Base-by-base conservation (phyloP, 2,888 invertebrate genomes). In the Nymphalis urticae region DNA sequence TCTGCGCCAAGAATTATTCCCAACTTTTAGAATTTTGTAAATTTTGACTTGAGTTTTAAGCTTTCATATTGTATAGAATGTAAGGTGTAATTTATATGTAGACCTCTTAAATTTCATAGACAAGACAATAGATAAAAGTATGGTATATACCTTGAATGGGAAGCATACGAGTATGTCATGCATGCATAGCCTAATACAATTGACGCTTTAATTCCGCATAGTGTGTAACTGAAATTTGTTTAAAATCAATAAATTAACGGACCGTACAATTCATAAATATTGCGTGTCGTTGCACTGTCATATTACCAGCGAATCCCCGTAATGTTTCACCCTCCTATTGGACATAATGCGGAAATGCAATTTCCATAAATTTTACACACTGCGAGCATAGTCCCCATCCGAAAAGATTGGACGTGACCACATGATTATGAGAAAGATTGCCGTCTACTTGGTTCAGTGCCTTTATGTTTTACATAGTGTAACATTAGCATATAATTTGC, bases 301-400 rank as follows among this genome's bases (percentile, higher is more conserved):
- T 70, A 73, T 68, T 69, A 68, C 68, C 48, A 70, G 64, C 72
- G 69, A 69, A 68, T 66, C 69, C 65, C 63, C 72, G 71, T 62
- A 66, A 64, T 70, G 64, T 72, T 63, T 80, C 82, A 81, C 84
- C 87, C 85, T 75, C 82, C 83, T 81, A 85, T 84, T 76, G 83
- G 83, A 83, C 85, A 86, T 88, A 87, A 88, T 88, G 87, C 85
- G 88, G 85, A 86, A 85, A 89, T 89, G 89, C 91, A 92, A 92
- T 92, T 91, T 92, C 91, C 92, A 92, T 92, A 92, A 92, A 92
- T 92, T 92, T 92, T 88, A 91, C 91, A 92, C 89, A 82, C 81
- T 79, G 86, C 88, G 89, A 87, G 84, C 89, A 89, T 82, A 84
- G 85, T 84, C 85, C 84, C 83, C 84, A 84, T 83, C 86, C 85